Conservation (phyloP, 1,140 invertebrate genomes). For the Drosophila sucinea region DNA sequence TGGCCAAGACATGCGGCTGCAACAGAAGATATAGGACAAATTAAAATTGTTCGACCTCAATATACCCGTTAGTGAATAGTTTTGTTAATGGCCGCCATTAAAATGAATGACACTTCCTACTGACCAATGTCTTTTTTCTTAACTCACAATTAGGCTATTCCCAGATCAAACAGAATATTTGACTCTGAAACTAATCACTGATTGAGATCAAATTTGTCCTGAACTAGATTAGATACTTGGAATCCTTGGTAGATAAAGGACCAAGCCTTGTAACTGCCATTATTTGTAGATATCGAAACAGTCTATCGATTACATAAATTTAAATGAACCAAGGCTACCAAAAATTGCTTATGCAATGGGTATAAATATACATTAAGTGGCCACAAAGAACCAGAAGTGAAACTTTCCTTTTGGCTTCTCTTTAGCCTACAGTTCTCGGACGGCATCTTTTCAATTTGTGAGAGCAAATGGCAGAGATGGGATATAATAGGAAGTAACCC, state of each 20-base stretch:
- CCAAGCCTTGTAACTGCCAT: too few species aligned
- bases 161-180: too few species aligned
- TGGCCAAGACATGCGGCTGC: slow-evolving; percentile 60
- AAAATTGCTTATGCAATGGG: background rate
- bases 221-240: too few species aligned
- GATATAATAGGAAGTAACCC: slow-evolving; percentile 24
- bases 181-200: too few species aligned
- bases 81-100: background rate
- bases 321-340: background rate
- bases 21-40: background rate
- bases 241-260: too few species aligned
- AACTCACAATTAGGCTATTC: too few species aligned
- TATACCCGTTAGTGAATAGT: background rate
- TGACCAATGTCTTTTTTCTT: too few species aligned
- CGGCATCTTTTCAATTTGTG: slow-evolving; percentile 40
- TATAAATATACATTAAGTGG: slow-evolving; percentile 50
- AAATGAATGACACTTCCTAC: background rate
- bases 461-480: slow-evolving; percentile 31
- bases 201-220: too few species aligned
- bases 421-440: background rate
- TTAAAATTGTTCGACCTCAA: background rate
- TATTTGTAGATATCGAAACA: too few species aligned
- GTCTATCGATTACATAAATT: too few species aligned
- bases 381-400: slow-evolving; percentile 24
- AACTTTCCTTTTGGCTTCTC: slow-evolving; percentile 26